phyloP scores from a whole-genome alignment of 2,113 vertebrate species.

The Raphicerus campestris region DNA sequence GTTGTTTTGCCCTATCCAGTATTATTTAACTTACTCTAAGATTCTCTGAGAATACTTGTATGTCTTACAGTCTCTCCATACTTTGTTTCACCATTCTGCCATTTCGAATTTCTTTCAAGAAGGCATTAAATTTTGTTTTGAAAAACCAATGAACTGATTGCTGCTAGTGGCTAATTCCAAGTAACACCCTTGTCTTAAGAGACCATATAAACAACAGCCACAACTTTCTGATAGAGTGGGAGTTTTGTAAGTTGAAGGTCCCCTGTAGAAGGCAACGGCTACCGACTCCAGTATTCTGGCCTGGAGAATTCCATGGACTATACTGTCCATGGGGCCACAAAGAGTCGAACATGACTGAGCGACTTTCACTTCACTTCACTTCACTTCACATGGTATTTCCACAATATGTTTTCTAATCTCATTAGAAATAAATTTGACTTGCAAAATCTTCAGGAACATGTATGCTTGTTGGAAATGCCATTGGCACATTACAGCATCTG shows the following conservation, averaged over 20 bases:
- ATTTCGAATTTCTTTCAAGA: background rate
- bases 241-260: background rate
- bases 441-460: background rate
- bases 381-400: background rate
- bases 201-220: background rate
- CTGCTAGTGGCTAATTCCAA: background rate
- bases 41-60: background rate
- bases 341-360: fast-evolving
- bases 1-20: background rate
- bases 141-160: background rate
- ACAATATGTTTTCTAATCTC: background rate
- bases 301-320: background rate
- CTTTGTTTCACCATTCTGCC: background rate
- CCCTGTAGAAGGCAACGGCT: background rate
- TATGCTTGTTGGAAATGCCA: background rate
- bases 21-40: background rate
- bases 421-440: background rate
- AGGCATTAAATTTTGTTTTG: background rate
- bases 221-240: background rate
- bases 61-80: background rate
- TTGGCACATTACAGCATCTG: background rate
- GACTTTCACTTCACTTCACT: background rate
- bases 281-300: background rate
- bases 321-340: background rate
- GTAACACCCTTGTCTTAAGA: background rate